Evolutionary conservation across 2,113 vertebrate genomes (phyloP).

Genomic region (Platanista minor): DNA sequence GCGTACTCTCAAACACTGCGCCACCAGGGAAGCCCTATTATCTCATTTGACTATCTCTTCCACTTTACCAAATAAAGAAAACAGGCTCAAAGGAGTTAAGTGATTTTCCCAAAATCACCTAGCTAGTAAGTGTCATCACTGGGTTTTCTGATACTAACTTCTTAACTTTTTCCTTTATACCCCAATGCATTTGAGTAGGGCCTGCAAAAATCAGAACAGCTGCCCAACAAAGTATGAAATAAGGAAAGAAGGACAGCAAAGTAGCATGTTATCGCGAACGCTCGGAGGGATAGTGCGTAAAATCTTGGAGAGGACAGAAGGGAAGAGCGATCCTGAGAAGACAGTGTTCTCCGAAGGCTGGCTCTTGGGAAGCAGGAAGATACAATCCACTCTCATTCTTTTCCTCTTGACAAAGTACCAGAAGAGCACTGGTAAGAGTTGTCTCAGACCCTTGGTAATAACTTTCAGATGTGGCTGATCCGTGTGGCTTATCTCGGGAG

Average conservation of each 20-base stretch:
- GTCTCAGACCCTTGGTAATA: not conserved
- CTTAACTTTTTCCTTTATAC: not conserved
- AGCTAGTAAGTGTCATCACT: not conserved
- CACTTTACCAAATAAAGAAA: slow-evolving; percentile 21
- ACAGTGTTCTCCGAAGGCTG: slow-evolving; percentile 17
- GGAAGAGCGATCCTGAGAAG: not conserved
- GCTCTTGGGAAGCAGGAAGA: not conserved
- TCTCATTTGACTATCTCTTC: not conserved
- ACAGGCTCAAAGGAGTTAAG: not conserved
- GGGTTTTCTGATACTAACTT: not conserved
- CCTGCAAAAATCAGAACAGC: not conserved
- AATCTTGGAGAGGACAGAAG: not conserved
- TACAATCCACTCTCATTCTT: slow-evolving; percentile 17
- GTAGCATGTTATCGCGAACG: not conserved
- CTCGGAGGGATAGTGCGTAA: not conserved
- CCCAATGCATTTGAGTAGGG: not conserved
- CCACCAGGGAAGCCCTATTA: too few species aligned
- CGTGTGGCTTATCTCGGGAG: not conserved
- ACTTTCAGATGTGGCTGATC: not conserved
- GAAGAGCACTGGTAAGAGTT: slow-evolving; percentile 1
- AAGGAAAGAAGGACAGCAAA: not conserved
- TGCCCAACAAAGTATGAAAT: not conserved
- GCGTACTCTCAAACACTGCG: too few species aligned
- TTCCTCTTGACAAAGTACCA: not conserved
- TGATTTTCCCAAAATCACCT: not conserved